These are phyloP conservation scores for Trachythela sp. DNA, from an alignment of 64 coral and sea anemone genomes.

Conservation along the genomic window DNA sequence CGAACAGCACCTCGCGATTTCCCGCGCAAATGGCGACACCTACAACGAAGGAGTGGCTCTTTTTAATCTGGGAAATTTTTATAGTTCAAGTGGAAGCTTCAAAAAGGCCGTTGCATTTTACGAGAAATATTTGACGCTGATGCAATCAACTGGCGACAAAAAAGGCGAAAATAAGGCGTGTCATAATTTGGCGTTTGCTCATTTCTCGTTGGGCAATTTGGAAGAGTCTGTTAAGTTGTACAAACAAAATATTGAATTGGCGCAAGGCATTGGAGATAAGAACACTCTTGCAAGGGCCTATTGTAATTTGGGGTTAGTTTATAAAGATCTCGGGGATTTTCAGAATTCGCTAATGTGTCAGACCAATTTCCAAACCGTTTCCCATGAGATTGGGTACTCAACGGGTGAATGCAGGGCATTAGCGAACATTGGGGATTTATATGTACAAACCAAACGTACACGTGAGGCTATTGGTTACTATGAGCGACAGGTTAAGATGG, in stretches of 20 bases:
- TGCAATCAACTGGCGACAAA: constrained; percentile 56
- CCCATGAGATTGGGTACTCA: constrained; percentile 57
- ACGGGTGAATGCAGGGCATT: constrained; percentile 70
- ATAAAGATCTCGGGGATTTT: constrained; percentile 67
- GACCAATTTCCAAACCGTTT: constrained; percentile 62
- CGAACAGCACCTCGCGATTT: constrained; percentile 76
- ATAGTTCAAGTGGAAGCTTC: constrained; percentile 91
- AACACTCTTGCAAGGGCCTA: constrained; percentile 66
- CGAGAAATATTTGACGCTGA: constrained; percentile 69
- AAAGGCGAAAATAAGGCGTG: constrained; percentile 81
- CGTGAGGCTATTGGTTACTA: constrained; percentile 66
- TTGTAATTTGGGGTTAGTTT: constrained; percentile 79
- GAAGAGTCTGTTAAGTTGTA: constrained; percentile 65
- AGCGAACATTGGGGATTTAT: constrained; percentile 89
- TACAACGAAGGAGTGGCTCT: constrained; percentile 74
- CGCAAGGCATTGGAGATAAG: constrained; percentile 63
- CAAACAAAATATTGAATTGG: constrained; percentile 77
- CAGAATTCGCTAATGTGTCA: constrained; percentile 71
- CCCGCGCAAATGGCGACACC: constrained; percentile 63
- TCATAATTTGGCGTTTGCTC: constrained; percentile 90
- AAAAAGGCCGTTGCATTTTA: constrained; percentile 71
- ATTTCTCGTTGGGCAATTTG: constrained; percentile 79
- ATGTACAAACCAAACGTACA: constrained; percentile 56
- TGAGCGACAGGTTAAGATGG: constrained; percentile 71
- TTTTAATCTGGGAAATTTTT: constrained; percentile 89